A percentile compares a stretch with the other conserved stretches of the same genome.
Evolutionary conservation across 2,797 vertebrate genomes (phyloP).

Genomic region (Anas bahamensis): DNA sequence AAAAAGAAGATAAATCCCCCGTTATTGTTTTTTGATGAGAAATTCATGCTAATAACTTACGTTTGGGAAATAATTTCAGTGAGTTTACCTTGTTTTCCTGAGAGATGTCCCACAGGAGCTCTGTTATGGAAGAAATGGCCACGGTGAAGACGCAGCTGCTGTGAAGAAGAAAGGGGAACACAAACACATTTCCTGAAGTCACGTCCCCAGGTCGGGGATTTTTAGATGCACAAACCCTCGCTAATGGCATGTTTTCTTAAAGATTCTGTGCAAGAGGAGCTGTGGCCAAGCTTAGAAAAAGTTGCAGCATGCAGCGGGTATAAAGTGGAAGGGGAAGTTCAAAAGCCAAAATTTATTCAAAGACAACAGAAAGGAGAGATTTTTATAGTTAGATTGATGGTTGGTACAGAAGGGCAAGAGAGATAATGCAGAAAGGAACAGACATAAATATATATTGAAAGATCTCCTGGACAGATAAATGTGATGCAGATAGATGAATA

Average conservation of each 20-base stretch:
- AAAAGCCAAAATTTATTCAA: neutral
- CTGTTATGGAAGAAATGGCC: neutral
- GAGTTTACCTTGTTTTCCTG: neutral
- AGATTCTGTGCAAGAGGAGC: neutral
- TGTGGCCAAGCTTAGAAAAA: neutral
- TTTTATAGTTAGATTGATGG: conserved; percentile 28
- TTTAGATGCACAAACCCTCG: neutral
- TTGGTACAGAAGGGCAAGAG: neutral
- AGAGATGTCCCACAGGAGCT: neutral
- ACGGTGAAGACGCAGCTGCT: neutral
- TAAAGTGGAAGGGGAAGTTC: neutral
- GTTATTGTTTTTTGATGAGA: conserved; percentile 17
- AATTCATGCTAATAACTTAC: conserved; percentile 15
- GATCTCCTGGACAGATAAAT: neutral
- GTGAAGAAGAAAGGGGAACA: neutral
- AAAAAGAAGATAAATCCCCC: neutral
- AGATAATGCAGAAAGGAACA: neutral
- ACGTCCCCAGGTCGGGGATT: neutral
- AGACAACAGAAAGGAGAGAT: neutral
- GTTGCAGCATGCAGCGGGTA: neutral
- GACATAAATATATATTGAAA: neutral
- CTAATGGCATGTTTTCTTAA: neutral
- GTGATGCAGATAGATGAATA: conserved; percentile 11
- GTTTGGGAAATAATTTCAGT: neutral
- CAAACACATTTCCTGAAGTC: neutral